phyloP scores from a whole-genome alignment of 2,113 vertebrate genomes.

The Mastomys natalensis region DNA sequence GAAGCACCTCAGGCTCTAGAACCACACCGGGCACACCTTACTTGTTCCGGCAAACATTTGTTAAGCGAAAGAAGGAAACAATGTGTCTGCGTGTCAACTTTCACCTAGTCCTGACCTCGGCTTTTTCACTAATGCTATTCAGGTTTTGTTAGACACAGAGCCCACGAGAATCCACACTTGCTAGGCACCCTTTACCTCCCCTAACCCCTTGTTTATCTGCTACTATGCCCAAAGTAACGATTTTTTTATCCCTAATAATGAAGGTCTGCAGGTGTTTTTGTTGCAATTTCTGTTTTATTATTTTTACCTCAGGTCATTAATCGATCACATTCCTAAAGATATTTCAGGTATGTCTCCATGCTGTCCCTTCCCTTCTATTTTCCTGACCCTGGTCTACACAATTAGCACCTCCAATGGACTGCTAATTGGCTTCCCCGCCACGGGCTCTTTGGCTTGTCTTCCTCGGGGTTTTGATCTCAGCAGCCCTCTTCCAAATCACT shows the following conservation, averaged over 20 bases:
- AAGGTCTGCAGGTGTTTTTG: neutral
- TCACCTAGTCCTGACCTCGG: neutral
- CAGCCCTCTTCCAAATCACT: neutral
- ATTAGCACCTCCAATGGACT: constrained; percentile 78
- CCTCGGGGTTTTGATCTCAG: constrained; percentile 69
- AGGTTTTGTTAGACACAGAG: neutral
- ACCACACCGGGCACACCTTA: neutral
- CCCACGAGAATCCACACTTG: neutral
- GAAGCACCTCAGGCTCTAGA: neutral
- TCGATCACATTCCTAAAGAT: constrained; percentile 41
- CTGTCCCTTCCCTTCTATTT: constrained; percentile 58
- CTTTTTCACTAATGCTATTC: neutral
- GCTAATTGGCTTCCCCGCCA: constrained; percentile 63
- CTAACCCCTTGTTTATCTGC: neutral
- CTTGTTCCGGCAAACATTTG: constrained; percentile 8
- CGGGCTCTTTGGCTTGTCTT: constrained; percentile 65
- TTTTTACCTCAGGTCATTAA: constrained; percentile 10
- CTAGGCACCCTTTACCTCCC: neutral
- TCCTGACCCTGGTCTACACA: constrained; percentile 28
- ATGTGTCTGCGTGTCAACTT: neutral
- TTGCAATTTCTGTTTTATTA: neutral
- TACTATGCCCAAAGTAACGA: neutral
- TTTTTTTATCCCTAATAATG: constrained; percentile 33
- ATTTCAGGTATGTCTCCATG: constrained; percentile 38
- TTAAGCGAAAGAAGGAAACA: neutral